Evolutionary conservation across 2,113 vertebrate genomes (phyloP), one percentile per base, ranked within the genome.

Genomic region (Pimephales promelas): DNA sequence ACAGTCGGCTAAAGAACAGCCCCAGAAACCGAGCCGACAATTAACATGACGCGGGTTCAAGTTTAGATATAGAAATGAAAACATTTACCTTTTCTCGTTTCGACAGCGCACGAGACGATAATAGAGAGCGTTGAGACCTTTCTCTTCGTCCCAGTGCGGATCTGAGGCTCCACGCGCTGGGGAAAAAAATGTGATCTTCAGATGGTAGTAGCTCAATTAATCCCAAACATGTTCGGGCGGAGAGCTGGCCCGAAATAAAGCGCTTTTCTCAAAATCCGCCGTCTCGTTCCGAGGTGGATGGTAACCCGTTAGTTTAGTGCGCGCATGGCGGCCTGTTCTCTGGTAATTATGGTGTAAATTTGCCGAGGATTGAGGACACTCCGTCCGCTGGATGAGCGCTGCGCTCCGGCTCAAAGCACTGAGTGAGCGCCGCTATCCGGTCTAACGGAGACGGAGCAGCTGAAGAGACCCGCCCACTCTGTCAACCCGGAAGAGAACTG

Each of bases 401-500:
- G 74, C 14, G 59, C 83, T 83, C 83, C 57, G 59, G 79, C 68
- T 75, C 79, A 78, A 52, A 36, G 57, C 80, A 83, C 79, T 62
- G 83, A 86, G 72, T 62, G 83, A 86, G 72, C 79, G 79, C 86
- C 78, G 83, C 86, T 84, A 81, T 72, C 79, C 84, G 84, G 76
- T 81, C 59, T 79, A 79, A 84, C 76, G 82, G 79, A 78, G 66
- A 74, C 61, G 62, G 86, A 76, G 90, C 84, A 84, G 88, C 81
- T 86, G 83, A 85, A 86, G 85, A 85, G 76, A 86, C 90, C 90
- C 92, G 90, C 92, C 92, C 92, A 90, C 84, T 82, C 59, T 70
- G 70, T 75, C 92, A 90, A 94, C 94, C 94, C 94, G 94, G 94
- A 95, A 94, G 90, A 90, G 74, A 80, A 76, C 75, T 80, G 57